phyloP scores from a whole-genome alignment of 2,797 vertebrate species.

The Cynodonichthys magdalenae region DNA sequence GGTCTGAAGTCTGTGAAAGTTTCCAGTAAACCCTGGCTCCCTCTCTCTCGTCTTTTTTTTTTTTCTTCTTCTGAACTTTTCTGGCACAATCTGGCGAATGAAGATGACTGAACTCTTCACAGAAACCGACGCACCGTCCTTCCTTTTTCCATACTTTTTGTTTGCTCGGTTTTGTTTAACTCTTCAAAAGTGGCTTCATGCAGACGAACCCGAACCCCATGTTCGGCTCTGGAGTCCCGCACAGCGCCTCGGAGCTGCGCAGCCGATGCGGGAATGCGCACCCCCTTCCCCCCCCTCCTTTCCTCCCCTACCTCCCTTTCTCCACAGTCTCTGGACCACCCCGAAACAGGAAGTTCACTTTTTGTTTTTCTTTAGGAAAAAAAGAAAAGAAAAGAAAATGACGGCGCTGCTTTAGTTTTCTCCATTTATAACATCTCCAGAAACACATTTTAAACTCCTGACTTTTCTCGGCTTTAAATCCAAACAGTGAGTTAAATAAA shows the following conservation, averaged over 20 bases:
- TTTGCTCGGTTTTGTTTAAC: neutral
- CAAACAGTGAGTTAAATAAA: slow-evolving; percentile 28
- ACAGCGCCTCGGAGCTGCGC: slow-evolving; percentile 73
- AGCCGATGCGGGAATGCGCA: slow-evolving; percentile 81
- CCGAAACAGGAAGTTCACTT: slow-evolving; percentile 91
- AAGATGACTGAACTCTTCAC: slow-evolving; percentile 62
- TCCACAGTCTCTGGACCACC: slow-evolving; percentile 88
- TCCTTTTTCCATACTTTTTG: slow-evolving; percentile 37
- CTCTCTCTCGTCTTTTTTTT: slow-evolving; percentile 5
- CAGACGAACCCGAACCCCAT: slow-evolving; percentile 78
- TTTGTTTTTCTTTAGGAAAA: slow-evolving; percentile 85
- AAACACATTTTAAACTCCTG: neutral
- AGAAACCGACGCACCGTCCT: slow-evolving; percentile 61
- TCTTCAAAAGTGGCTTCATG: slow-evolving; percentile 50
- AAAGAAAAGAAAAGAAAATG: slow-evolving; percentile 19
- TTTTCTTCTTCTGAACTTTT: slow-evolving; percentile 50
- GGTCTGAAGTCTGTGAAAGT: slow-evolving; percentile 70
- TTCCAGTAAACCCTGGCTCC: slow-evolving; percentile 77
- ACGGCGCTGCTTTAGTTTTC: slow-evolving; percentile 60
- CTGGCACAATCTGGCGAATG: slow-evolving; percentile 68
- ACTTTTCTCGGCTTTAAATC: neutral
- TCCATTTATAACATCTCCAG: slow-evolving; percentile 31
- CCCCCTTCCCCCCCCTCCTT: slow-evolving; percentile 67
- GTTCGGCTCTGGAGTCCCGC: slow-evolving; percentile 77
- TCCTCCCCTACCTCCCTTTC: slow-evolving; percentile 70